A percentile compares a stretch with the other conserved stretches of the same genome.
Evolutionary conservation across 1,140 invertebrate species (phyloP).

Genomic region (Ips typographus): DNA sequence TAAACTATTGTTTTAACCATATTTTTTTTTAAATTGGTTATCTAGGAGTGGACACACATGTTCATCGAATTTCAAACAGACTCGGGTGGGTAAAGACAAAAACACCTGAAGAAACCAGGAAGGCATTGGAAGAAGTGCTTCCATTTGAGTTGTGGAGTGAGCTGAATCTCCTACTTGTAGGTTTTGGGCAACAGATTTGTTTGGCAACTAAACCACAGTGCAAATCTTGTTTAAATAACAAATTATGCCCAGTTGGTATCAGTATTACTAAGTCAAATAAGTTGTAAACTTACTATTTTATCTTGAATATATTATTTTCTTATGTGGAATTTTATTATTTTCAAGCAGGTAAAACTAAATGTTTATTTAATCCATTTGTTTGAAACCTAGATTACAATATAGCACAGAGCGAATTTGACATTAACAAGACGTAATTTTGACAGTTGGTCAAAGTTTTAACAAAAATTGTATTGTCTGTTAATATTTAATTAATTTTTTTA

Average conservation of each 20-base stretch:
- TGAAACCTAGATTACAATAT: too few species aligned
- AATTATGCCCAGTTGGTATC: conserved; percentile 69
- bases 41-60: conserved; percentile 93
- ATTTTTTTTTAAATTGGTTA: conserved; percentile 29
- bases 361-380: too few species aligned
- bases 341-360: too few species aligned
- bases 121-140: conserved; percentile 84
- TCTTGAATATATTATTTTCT: too few species aligned
- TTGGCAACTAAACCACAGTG: conserved; percentile 81
- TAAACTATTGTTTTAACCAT: not conserved
- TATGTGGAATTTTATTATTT: too few species aligned
- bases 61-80: conserved; percentile 91
- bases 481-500: too few species aligned
- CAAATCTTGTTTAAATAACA: conserved; percentile 75
- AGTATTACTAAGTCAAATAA: too few species aligned
- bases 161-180: conserved; percentile 90
- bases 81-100: conserved; percentile 80
- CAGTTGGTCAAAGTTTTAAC: too few species aligned
- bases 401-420: too few species aligned
- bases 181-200: conserved; percentile 95
- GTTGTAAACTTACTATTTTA: too few species aligned
- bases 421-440: too few species aligned
- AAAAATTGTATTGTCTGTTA: too few species aligned
- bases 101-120: conserved; percentile 86
- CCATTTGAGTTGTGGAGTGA: conserved; percentile 85